Evolutionary conservation across 2,797 vertebrate genomes (phyloP), one percentile per base, ranked within the genome.

Genomic region (Bradypus variegatus): DNA sequence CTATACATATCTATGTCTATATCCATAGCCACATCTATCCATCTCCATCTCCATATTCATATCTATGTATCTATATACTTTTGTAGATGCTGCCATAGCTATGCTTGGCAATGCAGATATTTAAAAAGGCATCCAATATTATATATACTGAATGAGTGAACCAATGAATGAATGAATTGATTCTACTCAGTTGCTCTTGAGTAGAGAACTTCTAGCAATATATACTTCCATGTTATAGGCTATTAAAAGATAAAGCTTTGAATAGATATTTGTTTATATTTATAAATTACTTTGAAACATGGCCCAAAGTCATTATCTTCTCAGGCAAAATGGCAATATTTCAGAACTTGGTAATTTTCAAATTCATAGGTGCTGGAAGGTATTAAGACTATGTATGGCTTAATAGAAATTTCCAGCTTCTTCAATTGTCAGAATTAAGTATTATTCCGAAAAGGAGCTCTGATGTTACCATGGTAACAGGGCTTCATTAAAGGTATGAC

Each of bases 381-480:
- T 77, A 12, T 12, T 33, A 92, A 93, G 95, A 95, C 33, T 77
- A 50, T 78, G 41, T 77, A 50, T 78, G 41, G 64, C 79, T 75
- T 96, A 91, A 92, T 86, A 91, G 76, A 38, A 64, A 95, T 89
- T 94, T 94, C 48, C 5, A 78, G 75, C 29, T 86, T 94, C 67
- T 89, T 95, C 78, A 93, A 77, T 92, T 93, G 94, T 93, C 84
- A 94, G 89, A 95, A 91, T 81, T 72, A 58, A 84, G 5, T 75
- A 14, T 69, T 85, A 8, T 93, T 97, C 60, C 92, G 48, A 95
- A 93, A 93, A 91, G 67, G 80, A 93, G 25, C 29, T 94, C 80
- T 93, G 88, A 75, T 76, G 55, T 95, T 72, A 92, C 95, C 88
- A 94, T 96, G 92, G 81, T 83, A 97, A 95, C 90, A 95, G 93